Percentiles rank a stretch among this genome's conserved stretches.
These are phyloP conservation scores for Enteromius mattozi DNA, from an alignment of 2,797 vertebrate species.

Conservation along the genomic window DNA sequence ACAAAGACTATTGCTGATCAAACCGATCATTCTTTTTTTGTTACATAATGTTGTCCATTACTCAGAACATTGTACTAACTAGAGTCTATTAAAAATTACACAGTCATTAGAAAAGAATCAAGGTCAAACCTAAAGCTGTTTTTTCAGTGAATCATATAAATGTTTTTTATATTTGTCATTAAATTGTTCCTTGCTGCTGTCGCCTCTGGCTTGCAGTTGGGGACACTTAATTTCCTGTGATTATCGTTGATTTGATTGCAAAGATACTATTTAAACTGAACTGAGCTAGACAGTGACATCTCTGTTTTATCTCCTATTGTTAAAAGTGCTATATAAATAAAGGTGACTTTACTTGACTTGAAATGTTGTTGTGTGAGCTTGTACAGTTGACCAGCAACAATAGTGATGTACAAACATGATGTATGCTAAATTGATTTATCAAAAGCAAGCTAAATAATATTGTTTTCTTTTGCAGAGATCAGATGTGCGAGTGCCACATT, in stretches of 20 bases:
- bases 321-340: no score
- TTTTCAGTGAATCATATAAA: not conserved
- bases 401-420: not conserved
- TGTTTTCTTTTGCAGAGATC: constrained; percentile 20
- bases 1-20: constrained; percentile 75
- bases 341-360: no score
- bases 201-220: no score
- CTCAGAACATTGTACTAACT: constrained; percentile 9
- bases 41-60: not conserved
- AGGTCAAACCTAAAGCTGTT: not conserved
- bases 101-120: not conserved
- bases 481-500: constrained; percentile 42
- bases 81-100: not conserved
- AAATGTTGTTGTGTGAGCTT: no score
- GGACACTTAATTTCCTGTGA: no score
- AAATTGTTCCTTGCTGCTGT: no score
- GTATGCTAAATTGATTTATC: not conserved
- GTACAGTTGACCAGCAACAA: no score
- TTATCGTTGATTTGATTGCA: no score
- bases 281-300: no score
- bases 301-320: no score
- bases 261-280: no score
- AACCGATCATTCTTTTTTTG: constrained; percentile 49
- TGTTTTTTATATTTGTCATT: not conserved
- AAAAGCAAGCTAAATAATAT: not conserved